A percentile compares a stretch with the other conserved stretches of the same genome.
phyloP scores from a whole-genome alignment of 2,888 invertebrate species.

The Leptinotarsa rubiginosa region DNA sequence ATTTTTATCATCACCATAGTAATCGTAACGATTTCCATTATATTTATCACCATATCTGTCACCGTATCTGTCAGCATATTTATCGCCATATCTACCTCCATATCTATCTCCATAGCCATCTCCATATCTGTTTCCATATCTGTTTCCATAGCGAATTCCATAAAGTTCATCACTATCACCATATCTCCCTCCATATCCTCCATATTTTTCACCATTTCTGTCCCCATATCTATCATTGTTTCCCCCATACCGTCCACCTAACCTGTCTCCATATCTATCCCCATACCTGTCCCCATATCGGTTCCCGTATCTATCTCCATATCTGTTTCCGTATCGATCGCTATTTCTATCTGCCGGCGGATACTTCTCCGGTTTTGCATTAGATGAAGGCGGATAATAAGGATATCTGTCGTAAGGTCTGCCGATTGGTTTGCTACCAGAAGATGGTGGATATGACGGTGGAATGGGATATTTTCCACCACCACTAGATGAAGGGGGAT shows the following conservation, averaged over 20 bases:
- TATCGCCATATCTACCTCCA: conserved; percentile 55
- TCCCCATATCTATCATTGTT: conserved; percentile 47
- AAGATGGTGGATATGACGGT: conserved; percentile 22
- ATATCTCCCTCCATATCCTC: conserved; percentile 50
- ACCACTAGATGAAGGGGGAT: conserved; percentile 40
- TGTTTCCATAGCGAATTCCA: conserved; percentile 50
- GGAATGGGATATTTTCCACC: conserved; percentile 50
- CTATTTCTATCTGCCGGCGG: conserved; percentile 26
- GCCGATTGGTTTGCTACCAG: conserved; percentile 27
- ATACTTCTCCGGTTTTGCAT: conserved; percentile 40
- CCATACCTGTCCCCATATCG: conserved; percentile 30
- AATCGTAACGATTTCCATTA: conserved; percentile 48
- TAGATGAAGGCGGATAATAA: conserved; percentile 49
- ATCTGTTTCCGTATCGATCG: conserved; percentile 9
- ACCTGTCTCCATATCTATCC: conserved; percentile 35
- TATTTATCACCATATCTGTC: conserved; percentile 56
- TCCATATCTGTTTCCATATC: conserved; percentile 40
- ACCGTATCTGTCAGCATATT: conserved; percentile 56
- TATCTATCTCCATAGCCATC: conserved; percentile 51
- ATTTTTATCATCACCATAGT: conserved; percentile 61
- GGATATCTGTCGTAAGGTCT: conserved; percentile 43
- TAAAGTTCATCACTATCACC: conserved; percentile 33
- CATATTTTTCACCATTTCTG: conserved; percentile 28
- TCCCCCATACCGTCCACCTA: conserved; percentile 48
- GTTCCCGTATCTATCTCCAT: conserved; percentile 51